Evolutionary conservation across 1,140 invertebrate genomes (phyloP).

Genomic region (Colletes latitarsis): DNA sequence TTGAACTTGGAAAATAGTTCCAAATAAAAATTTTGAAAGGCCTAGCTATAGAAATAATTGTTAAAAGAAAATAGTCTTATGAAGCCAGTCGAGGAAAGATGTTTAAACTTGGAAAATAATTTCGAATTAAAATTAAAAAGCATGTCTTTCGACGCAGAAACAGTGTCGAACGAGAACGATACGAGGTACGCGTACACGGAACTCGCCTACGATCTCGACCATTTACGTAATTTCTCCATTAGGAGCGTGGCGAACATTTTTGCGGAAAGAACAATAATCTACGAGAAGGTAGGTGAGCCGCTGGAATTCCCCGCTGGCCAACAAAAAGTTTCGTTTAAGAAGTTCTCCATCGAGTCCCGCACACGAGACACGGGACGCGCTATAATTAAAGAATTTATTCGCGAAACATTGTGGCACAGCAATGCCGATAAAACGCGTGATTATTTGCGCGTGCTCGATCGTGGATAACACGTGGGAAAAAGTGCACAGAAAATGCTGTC

Average conservation of each 20-base stretch:
- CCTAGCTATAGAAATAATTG: no score
- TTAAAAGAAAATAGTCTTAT: no score
- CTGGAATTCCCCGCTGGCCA: slow-evolving; percentile 19
- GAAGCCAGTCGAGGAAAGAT: no score
- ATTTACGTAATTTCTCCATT: slow-evolving; percentile 34
- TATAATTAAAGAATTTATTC: not conserved
- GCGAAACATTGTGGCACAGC: not conserved
- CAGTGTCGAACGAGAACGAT: not conserved
- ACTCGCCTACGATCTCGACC: not conserved
- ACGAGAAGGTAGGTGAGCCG: slow-evolving; percentile 14
- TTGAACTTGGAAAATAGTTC: no score
- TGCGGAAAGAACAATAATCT: slow-evolving; percentile 17
- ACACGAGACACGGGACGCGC: not conserved
- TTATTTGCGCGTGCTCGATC: not conserved
- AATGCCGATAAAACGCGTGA: no score
- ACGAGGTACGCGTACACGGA: not conserved
- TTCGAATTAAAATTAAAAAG: no score
- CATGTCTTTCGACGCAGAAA: no score
- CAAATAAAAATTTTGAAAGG: no score
- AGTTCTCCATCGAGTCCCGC: not conserved
- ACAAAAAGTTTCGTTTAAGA: slow-evolving; percentile 11
- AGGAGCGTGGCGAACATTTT: slow-evolving; percentile 14
- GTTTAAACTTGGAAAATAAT: no score
- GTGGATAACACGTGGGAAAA: not conserved
- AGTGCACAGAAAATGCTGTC: not conserved